These are phyloP conservation scores for Ginglymostoma cirratum DNA, from an alignment of 2,113 vertebrate genomes.

Conservation along the genomic window DNA sequence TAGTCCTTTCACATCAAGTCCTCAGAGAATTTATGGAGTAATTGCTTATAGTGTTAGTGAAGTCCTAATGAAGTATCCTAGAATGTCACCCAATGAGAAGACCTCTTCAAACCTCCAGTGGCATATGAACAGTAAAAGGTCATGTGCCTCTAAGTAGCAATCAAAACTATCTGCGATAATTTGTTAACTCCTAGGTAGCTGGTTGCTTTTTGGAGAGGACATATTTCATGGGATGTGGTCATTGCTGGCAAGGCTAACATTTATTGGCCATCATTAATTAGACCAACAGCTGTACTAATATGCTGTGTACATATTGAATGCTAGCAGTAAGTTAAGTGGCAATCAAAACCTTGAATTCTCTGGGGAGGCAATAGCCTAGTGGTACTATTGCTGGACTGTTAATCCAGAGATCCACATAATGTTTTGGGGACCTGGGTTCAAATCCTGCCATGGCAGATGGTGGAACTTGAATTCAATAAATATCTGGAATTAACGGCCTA, in stretches of 20 bases:
- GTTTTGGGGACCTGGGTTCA: no score
- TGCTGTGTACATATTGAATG: not conserved
- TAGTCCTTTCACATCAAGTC: not conserved
- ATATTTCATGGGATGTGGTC: no score
- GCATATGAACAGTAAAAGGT: not conserved
- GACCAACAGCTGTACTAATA: not conserved
- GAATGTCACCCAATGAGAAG: not conserved
- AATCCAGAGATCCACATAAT: not conserved
- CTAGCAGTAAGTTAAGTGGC: not conserved
- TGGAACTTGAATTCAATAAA: no score
- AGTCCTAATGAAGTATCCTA: not conserved
- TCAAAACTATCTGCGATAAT: not conserved
- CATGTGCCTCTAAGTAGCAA: not conserved
- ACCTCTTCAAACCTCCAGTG: not conserved
- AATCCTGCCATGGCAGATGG: no score
- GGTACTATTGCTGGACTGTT: no score
- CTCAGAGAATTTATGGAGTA: not conserved
- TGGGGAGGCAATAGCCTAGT: not conserved
- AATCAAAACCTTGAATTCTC: not conserved
- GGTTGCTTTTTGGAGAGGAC: no score
- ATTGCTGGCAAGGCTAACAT: no score
- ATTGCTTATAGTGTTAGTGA: not conserved
- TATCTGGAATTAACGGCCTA: no score
- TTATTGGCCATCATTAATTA: not conserved
- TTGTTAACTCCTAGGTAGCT: not conserved